Conservation (phyloP, 2,797 vertebrate genomes). For the Schizopygopsis malacanthus region DNA sequence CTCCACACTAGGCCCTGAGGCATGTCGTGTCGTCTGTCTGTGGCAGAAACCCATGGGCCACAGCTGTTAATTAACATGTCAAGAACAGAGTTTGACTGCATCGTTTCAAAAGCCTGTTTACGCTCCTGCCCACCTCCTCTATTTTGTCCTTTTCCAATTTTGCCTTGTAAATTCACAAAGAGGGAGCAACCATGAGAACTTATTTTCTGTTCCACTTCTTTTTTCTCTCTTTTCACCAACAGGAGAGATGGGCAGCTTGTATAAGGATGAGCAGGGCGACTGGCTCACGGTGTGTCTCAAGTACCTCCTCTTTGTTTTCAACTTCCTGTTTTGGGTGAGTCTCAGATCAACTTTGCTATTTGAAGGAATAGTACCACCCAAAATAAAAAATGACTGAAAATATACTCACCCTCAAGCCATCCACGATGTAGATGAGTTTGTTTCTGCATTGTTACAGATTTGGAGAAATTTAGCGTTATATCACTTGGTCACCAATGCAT, state of each 20-base stretch:
- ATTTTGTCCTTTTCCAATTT: neutral
- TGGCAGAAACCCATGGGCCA: conserved; percentile 38
- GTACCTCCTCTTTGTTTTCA: conserved; percentile 88
- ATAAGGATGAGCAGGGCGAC: conserved; percentile 83
- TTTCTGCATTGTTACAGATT: neutral
- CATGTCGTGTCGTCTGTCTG: conserved; percentile 38
- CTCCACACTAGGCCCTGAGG: conserved; percentile 45
- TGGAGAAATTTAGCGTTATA: neutral
- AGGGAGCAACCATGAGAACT: neutral
- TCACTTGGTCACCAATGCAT: neutral
- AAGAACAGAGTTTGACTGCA: conserved; percentile 51
- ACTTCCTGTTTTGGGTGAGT: conserved; percentile 93
- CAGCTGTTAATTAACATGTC: conserved; percentile 58
- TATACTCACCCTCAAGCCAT: neutral
- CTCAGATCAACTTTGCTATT: neutral
- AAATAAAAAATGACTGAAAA: neutral
- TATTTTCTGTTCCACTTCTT: neutral
- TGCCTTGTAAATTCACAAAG: neutral
- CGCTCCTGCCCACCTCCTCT: neutral
- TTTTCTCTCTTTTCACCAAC: conserved; percentile 46
- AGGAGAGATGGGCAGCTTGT: conserved; percentile 76
- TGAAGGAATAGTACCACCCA: neutral
- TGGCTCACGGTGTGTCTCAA: conserved; percentile 86
- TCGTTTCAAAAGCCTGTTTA: conserved; percentile 39
- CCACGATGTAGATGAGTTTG: neutral